Evolutionary conservation across 2,888 invertebrate genomes (phyloP), one percentile per base, ranked within the genome.

Genomic region (Lepidochrysops patricia): DNA sequence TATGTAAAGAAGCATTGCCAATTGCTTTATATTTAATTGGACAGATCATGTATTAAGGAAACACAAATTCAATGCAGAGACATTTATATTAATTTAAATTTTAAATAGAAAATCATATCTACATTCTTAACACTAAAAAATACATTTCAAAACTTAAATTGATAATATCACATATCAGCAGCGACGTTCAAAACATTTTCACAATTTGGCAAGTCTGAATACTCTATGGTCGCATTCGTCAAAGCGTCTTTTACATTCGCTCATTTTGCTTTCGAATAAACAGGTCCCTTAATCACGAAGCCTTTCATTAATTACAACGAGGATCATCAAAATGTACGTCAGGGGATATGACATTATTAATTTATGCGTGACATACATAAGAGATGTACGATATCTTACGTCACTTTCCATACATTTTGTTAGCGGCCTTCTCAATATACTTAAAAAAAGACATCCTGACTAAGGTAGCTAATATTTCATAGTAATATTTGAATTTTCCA

Each of bases 141-240:
- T 60, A 63, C 57, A 69, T 58, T 62, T 70, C 73, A 76, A 67
- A 78, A 72, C 75, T 73, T 79, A 83, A 71, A 78, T 83, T 77
- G 75, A 68, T 85, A 85, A 84, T 88, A 88, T 88, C 87, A 88
- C 87, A 86, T 84, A 83, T 84, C 80, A 83, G 72, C 81, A 84
- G 82, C 80, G 79, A 83, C 77, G 81, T 74, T 3, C 19, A 7
- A 43, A 34, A 68, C 71, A 70, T 67, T 67, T 70, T 64, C 59
- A 60, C 48, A 61, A 67, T 67, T 73, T 75, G 73, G 75, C 73
- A 76, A 75, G 72, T 68, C 62, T 58, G 9, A 4, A 29, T 15
- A 29, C 29, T 54, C 27, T 32, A 32, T 54, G 43, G 43, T 43
- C 19, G 12, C 43, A 12, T 23, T 43, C 9, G 19, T 43, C 43